A percentile compares a stretch with the other conserved stretches of the same genome.
Conservation (phyloP, 2,888 invertebrate genomes). For the Pheosia tremula region DNA sequence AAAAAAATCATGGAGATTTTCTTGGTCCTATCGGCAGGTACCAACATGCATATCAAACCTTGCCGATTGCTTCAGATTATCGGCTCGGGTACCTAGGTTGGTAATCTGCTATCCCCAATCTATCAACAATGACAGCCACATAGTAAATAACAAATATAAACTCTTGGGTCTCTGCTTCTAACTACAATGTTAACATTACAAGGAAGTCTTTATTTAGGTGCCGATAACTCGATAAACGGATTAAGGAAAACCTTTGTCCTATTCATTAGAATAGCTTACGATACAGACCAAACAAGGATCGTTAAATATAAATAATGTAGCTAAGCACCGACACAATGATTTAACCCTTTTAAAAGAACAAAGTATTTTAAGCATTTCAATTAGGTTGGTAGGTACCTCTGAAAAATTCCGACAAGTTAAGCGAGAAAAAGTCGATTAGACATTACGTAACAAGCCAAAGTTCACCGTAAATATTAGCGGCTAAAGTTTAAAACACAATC, state of each 20-base stretch:
- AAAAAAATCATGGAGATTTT: no score
- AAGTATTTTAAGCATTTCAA: background rate
- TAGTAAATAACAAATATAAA: background rate
- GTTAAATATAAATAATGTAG: background rate
- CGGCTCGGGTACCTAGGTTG: no score
- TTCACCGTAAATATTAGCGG: background rate
- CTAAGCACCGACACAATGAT: conserved; percentile 5
- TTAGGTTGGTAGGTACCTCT: no score
- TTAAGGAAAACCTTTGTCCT: background rate
- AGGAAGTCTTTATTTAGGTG: background rate
- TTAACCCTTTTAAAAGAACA: background rate
- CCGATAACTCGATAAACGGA: background rate
- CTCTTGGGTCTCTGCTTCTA: conserved; percentile 15
- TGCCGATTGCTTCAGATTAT: no score
- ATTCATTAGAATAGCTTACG: no score
- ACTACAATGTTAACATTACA: background rate
- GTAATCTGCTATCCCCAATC: no score
- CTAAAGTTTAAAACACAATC: background rate
- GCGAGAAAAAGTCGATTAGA: background rate
- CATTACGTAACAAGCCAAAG: background rate
- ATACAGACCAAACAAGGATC: no score
- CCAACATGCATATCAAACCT: no score
- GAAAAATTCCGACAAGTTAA: background rate
- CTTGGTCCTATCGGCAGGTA: no score
- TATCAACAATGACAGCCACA: no score